A percentile compares a stretch with the other conserved stretches of the same genome.
phyloP scores from a whole-genome alignment of 2,888 invertebrate species.

The Cantharis rufa region DNA sequence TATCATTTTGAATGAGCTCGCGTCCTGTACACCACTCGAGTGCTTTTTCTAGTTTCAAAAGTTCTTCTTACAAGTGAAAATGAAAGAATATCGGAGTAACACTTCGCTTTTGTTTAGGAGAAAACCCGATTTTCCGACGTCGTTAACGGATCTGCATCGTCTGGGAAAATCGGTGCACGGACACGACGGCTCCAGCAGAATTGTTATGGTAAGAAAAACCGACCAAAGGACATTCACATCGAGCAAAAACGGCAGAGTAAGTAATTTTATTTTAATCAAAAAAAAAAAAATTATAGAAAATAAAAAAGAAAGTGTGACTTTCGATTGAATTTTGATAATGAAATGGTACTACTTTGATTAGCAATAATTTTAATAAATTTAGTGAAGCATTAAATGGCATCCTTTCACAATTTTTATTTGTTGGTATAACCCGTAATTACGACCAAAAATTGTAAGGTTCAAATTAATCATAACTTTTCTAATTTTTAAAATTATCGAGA shows the following conservation, averaged over 20 bases:
- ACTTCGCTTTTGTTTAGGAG: conserved; percentile 45
- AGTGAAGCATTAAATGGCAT: neutral
- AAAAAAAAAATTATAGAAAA: neutral
- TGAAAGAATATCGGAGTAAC: conserved; percentile 22
- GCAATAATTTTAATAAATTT: neutral
- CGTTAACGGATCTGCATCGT: conserved; percentile 51
- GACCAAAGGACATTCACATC: conserved; percentile 69
- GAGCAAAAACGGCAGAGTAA: conserved; percentile 60
- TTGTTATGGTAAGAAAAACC: conserved; percentile 71
- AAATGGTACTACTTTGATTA: neutral
- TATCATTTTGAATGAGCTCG: conserved; percentile 44
- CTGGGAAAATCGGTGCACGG: conserved; percentile 54
- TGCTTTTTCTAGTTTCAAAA: conserved; percentile 30
- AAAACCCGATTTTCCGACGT: conserved; percentile 50
- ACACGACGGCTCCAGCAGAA: conserved; percentile 62
- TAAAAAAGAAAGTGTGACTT: neutral
- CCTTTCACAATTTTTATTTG: neutral
- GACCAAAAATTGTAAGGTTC: neutral
- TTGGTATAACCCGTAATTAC: neutral
- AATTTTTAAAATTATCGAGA: neutral
- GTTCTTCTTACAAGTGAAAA: neutral
- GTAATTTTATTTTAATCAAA: conserved; percentile 24
- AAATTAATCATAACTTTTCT: neutral
- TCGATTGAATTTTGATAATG: neutral
- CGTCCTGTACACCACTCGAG: conserved; percentile 23